Percentiles rank a stretch among this genome's conserved stretches.
Evolutionary conservation across 2,113 vertebrate genomes (phyloP).

Genomic region (Tiliqua scincoides): DNA sequence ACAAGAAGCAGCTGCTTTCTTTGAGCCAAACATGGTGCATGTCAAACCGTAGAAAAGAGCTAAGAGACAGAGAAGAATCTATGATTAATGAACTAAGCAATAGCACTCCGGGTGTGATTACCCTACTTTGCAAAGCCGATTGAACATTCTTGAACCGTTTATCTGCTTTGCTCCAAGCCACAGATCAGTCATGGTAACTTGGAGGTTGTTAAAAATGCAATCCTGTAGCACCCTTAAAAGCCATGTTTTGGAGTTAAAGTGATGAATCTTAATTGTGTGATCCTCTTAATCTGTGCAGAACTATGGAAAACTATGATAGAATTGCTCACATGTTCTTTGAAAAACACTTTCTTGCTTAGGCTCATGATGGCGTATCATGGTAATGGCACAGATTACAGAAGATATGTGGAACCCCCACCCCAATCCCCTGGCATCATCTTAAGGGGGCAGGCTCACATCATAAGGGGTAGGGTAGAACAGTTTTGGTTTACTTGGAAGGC

Average conservation of each 20-base stretch:
- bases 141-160: slow-evolving; percentile 44
- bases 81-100: slow-evolving; percentile 68
- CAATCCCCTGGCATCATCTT: no score
- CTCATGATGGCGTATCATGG: not conserved
- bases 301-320: slow-evolving; percentile 15
- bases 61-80: not conserved
- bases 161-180: slow-evolving; percentile 38
- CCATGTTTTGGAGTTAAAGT: slow-evolving; percentile 7
- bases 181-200: not conserved
- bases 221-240: slow-evolving; percentile 4
- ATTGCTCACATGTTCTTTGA: slow-evolving; percentile 18
- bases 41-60: slow-evolving; percentile 56
- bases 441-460: no score
- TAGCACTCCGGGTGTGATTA: slow-evolving; percentile 53
- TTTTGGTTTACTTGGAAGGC: no score
- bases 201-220: not conserved
- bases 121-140: slow-evolving; percentile 50
- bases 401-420: not conserved
- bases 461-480: no score
- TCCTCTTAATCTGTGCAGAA: slow-evolving; percentile 18
- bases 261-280: slow-evolving; percentile 28
- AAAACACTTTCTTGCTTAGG: not conserved
- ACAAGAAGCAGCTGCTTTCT: slow-evolving; percentile 61
- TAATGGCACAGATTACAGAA: not conserved
- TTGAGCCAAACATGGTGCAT: slow-evolving; percentile 64